Percentiles rank a stretch among this genome's conserved stretches.
Evolutionary conservation across 2,113 vertebrate species (phyloP).

Genomic region (Odontesthes bonariensis): DNA sequence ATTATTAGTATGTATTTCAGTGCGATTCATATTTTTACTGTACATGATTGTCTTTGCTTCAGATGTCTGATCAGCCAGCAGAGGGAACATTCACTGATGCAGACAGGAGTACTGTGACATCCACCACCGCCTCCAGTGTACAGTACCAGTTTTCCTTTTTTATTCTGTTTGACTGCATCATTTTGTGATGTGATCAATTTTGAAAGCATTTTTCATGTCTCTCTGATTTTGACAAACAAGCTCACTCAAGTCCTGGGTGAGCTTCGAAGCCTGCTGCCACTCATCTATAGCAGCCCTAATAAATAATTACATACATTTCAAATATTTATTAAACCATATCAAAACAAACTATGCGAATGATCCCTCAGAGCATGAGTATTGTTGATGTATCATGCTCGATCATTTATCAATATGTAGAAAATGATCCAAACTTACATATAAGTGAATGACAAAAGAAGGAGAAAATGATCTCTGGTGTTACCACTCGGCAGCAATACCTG

Average conservation of each 20-base stretch:
- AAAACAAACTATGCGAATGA: neutral
- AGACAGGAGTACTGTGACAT: conserved; percentile 90
- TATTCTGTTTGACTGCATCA: neutral
- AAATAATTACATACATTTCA: neutral
- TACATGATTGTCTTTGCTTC: conserved; percentile 37
- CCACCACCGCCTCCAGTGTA: conserved; percentile 92
- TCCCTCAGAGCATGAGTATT: neutral
- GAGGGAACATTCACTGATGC: conserved; percentile 85
- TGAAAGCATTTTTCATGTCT: neutral
- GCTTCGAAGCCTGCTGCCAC: neutral
- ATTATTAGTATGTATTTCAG: neutral
- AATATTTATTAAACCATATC: neutral
- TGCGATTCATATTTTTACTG: neutral
- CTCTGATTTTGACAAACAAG: neutral
- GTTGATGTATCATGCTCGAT: too few relatives aligned
- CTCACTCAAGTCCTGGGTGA: neutral
- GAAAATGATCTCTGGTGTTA: too few relatives aligned
- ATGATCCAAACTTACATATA: too few relatives aligned
- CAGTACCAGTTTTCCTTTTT: conserved; percentile 19
- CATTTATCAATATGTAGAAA: too few relatives aligned
- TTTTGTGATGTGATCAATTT: neutral
- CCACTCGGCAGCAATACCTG: too few relatives aligned
- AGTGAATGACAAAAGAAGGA: too few relatives aligned
- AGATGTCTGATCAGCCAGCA: conserved; percentile 90
- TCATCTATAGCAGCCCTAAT: neutral